Evolutionary conservation across 2,888 invertebrate genomes (phyloP), one percentile per base, ranked within the genome.

Genomic region (Metacarcinus magister): DNA sequence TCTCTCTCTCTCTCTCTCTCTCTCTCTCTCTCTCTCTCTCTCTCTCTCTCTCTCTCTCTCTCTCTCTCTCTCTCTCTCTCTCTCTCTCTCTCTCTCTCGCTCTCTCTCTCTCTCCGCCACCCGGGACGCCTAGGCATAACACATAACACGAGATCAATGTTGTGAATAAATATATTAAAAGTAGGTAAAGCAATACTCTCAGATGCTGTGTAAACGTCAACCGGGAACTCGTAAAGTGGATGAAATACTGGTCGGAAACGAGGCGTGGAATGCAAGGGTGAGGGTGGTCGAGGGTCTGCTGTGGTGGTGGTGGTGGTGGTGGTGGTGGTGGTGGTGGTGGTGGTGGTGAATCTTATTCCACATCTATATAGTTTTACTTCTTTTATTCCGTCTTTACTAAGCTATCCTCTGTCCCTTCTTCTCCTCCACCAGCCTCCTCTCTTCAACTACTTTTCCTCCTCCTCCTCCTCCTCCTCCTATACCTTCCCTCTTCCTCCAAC

Each of bases 211-310:
- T 75, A 75, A 75, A 75, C 75, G 75, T 75, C 75, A n/a, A 10
- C 75, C 2, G 13, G n/a, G 8, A 7, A 16, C 75, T 75, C 75
- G n/a, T 75, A 75, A 75, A 75, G 75, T 3, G n/a, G 28, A 75
- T 75, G 75, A 75, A 75, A 75, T 75, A 75, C 75, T n/a, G 75
- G 23, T 7, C 75, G 75, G 75, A 75, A 75, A n/a, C n/a, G 23
- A 3, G 75, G 7, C 75, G 75, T 4, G 75, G 75, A 75, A 75
- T 75, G 75, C 75, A 75, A 28, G 75, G 75, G 75, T n/a, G 28
- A 19, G 54, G 54, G 54, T 54, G 54, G 54, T 16, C 19, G 54
- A 2, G 19, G 10, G 54, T 54, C 13, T 54, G 54, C 19, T 67
- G 13, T 16, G 19, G 67, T 67, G 67, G 19, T 67, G 13, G 60